Base-by-base conservation (phyloP, 2,797 vertebrate species). In the Apogon hyalosoma region DNA sequence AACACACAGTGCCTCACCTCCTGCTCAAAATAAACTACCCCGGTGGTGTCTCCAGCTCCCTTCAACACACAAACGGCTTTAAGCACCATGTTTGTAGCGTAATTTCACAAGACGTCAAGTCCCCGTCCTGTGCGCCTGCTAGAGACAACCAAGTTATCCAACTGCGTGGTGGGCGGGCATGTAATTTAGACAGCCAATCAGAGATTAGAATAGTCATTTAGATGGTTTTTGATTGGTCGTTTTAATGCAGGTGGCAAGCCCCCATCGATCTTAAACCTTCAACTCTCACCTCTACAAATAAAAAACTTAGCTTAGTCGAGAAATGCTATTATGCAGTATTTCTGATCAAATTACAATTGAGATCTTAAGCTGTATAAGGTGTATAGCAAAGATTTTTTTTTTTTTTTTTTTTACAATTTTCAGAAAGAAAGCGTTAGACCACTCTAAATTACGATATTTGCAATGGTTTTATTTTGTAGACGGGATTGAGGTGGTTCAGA, bases 11-110 rank as follows among this genome's bases (percentile, higher is more conserved):
- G 16, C 5, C 36, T 83, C 85, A 94, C 94, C 93, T 91, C 83
- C 80, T 95, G 94, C 10, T 88, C 81, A 33, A 95, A 94, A 36
- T 70, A n/a, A n/a, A 95, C 93, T 0, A 82, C 90, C 5, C 94
- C 94, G 1, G 0, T 72, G 40, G 92, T 90, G 0, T 93, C 90
- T 0, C 92, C 91, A 0, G 69, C 54, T 67, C 94, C 94, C 73
- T 88, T 93, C 40, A 95, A 53, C n/a, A 95, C 94, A 6, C 94
- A 95, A 0, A 95, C 94, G 0, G 93, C 94, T 64, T 93, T 94
- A 0, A 63, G 0, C 13, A 58, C 86, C 93, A 95, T 94, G 0
- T 76, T 79, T 0, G 58, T 66, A 24, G 49, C 16, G 38, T 2
- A 48, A 12, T 57, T 69, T 12, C 21, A 9, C 2, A 19, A 0